These are phyloP conservation scores for Psilanteris sp. DNA, from an alignment of 1,140 invertebrate genomes.

Conservation along the genomic window DNA sequence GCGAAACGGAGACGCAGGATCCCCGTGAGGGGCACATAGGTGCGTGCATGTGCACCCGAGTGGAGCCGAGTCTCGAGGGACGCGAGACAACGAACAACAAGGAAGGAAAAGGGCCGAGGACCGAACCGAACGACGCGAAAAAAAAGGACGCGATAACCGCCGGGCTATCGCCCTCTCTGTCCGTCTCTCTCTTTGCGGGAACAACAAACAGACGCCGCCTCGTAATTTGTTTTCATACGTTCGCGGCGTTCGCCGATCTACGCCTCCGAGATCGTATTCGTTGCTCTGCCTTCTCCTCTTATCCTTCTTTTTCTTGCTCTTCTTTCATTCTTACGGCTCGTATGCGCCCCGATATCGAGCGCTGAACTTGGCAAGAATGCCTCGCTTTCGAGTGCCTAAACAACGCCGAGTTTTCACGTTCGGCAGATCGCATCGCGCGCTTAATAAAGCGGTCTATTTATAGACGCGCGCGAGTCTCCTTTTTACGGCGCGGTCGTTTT, in stretches of 20 bases:
- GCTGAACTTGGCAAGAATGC: conserved; percentile 14
- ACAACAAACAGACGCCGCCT: conserved; percentile 78
- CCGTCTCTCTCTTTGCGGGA: conserved; percentile 16
- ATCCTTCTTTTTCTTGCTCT: conserved; percentile 11
- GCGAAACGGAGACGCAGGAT: conserved; percentile 24
- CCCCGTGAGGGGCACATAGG: conserved; percentile 9
- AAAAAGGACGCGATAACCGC: conserved; percentile 36
- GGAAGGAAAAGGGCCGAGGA: conserved; percentile 36
- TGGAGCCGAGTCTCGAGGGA: no score
- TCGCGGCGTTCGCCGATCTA: conserved; percentile 73
- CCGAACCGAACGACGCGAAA: conserved; percentile 24
- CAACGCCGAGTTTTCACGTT: conserved; percentile 11
- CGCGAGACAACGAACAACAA: conserved; percentile 20
- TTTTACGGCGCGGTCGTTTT: no score
- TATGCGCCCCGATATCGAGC: conserved; percentile 9
- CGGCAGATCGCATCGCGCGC: neutral
- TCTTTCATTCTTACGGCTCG: conserved; percentile 27
- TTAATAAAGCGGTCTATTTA: no score
- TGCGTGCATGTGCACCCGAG: conserved; percentile 16
- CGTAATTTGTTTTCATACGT: conserved; percentile 79
- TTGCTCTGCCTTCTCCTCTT: neutral
- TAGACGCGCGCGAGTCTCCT: no score
- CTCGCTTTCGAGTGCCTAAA: neutral
- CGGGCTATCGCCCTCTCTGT: conserved; percentile 25
- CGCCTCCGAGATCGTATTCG: conserved; percentile 59